Evolutionary conservation across 2,888 invertebrate genomes (phyloP), one percentile per base, ranked within the genome.

Genomic region (Stenchaetothrips biformis): DNA sequence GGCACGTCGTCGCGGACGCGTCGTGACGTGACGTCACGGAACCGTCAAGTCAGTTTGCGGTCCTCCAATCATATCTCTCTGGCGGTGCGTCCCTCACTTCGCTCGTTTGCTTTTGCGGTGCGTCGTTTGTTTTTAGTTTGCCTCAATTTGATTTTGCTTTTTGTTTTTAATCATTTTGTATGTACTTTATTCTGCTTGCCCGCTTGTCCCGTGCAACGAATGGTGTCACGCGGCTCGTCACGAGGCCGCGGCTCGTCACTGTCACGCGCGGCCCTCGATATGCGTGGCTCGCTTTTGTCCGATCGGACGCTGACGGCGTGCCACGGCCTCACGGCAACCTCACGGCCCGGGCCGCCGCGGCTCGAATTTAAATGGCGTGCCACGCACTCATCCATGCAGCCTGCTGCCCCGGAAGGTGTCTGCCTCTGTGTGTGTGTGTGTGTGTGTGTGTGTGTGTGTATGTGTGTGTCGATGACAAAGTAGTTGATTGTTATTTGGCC

Each of bases 1-100:
- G 86, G 84, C 86, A 85, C 86, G 85, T 85, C 85, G 80, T 74
- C 82, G 83, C 82, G 82, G 84, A 86, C 86, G 85, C 84, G 83
- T 84, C 84, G 86, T 86, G 86, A 86, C 86, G 86, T 86, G 81
- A 79, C 80, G 80, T 82, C 81, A 80, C 81, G 67, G 80, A 80
- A 79, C 81, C 80, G 81, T 78, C 79, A 81, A 81, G 81, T 81
- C 79, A 81, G 81, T 79, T 81, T 80, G 79, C 81, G 80, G 81
- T 80, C 81, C 81, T 81, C 53, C 27, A 47, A 48, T 16, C 48
- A 53, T 74, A 78, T 27, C 80, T 53, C 80, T 48, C 48, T 13
- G 77, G 77, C 79, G 37, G 37, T 4, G 37, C 37, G 37, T 37
- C 4, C 4, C 37, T 37, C 4, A 37, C 4, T 37, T 37, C 37